Base-by-base conservation (phyloP, 2,888 invertebrate genomes). In the Conchocele bisecta region DNA sequence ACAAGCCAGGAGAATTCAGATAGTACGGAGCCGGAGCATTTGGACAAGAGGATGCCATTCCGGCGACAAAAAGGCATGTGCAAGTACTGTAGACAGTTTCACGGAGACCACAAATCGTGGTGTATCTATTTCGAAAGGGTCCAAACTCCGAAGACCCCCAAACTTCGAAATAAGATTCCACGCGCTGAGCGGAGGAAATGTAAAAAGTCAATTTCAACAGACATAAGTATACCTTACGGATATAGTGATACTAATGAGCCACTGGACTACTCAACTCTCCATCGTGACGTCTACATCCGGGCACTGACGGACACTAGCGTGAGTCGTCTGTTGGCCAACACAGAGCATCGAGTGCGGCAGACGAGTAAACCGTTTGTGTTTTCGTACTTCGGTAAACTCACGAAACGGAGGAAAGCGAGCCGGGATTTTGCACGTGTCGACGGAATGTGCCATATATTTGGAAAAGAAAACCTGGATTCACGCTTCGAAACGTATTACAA, bases 271-370 rank as follows among this genome's bases (percentile, higher is more conserved):
- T 57, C 46, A 29, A 37, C 68, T 6, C 56, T 75, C 1, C 75
- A 75, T 28, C 54, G 71, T 17, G 68, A 71, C n/a, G 75, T 75
- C 28, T 75, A 75, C 60, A 53, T 65, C 24, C 64, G 60, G 39
- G 71, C 75, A 17, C 56, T 75, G 6, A 51, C 71, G 11, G 60
- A 68, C 42, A 22, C 71, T 1, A 48, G 61, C 22, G 65, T 68
- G 13, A 65, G 68, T 28, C 48, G 58, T 5, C n/a, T 64, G 5
- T 42, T 60, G 29, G 46, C 50, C n/a, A 39, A 42, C 3, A 48
- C 65, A 5, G 48, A 65, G 6, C 46, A 71, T 15, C 65, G 59
- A 28, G 22, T 22, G 31, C 46, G 39, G 1, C 71, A 71, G 29
- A 48, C 56, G 26, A 72, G 71, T 42, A 64, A 54, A 54, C 71